Evolutionary conservation across 2,888 invertebrate species (phyloP).

Genomic region (Sthenelais limicola): DNA sequence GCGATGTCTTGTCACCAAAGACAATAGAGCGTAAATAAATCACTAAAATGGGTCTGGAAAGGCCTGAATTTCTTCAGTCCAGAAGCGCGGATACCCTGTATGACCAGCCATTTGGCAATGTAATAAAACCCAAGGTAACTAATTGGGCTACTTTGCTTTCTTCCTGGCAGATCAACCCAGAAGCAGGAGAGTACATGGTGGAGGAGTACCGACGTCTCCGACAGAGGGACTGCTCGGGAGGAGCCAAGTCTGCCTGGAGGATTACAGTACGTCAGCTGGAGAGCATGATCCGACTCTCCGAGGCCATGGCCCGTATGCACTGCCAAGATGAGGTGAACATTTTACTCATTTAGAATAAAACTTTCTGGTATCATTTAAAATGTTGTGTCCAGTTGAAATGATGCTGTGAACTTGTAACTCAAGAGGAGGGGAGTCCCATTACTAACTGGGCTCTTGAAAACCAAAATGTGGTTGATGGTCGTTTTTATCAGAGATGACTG

Average conservation of each 20-base stretch:
- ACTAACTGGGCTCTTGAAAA: too few relatives aligned
- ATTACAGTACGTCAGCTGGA: conserved; percentile 97
- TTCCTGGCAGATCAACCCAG: conserved; percentile 75
- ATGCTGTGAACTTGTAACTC: too few relatives aligned
- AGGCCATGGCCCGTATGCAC: conserved; percentile 96
- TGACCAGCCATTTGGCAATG: conserved; percentile 96
- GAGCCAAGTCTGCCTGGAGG: conserved; percentile 88
- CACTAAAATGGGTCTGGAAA: too few relatives aligned
- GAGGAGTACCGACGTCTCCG: conserved; percentile 90
- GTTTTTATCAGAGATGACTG: too few relatives aligned
- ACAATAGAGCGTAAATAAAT: too few relatives aligned
- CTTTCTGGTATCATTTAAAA: not conserved
- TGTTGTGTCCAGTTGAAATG: too few relatives aligned
- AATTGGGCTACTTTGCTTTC: conserved; percentile 7
- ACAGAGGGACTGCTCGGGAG: conserved; percentile 82
- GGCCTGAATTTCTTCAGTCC: too few relatives aligned
- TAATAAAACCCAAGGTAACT: conserved; percentile 92
- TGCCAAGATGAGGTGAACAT: conserved; percentile 85
- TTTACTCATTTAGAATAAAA: not conserved
- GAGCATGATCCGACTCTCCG: conserved; percentile 95
- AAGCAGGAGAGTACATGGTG: conserved; percentile 87
- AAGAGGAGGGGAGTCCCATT: too few relatives aligned
- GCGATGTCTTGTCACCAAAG: too few relatives aligned
- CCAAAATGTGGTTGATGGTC: too few relatives aligned
- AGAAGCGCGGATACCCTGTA: conserved; percentile 90